Evolutionary conservation across 2,113 vertebrate species (phyloP), one percentile per base, ranked within the genome.

Genomic region (Peromyscus polionotus): DNA sequence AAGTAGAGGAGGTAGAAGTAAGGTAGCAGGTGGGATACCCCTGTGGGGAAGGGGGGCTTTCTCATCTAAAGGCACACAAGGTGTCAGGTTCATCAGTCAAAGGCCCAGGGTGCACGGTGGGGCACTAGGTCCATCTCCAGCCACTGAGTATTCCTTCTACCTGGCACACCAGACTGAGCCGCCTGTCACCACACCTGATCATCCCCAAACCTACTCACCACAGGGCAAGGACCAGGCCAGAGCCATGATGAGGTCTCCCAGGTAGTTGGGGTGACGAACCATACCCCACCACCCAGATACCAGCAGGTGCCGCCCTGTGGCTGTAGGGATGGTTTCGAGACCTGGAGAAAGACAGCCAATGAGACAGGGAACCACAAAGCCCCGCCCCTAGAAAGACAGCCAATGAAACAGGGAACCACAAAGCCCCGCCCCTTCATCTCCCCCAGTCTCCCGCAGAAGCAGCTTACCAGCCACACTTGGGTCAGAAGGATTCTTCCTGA

Each of bases 211-310:
- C 65, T 20, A 98, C 99, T 99, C 95, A 99, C 99, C 99, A 54
- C 99, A 99, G 3, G 99, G 99, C 94, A 99, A 97, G 13, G 99
- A 99, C 99, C 99, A 99, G 0, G 99, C 99, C 79, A 99, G 97
- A n/a, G 99, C 99, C 99, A 99, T 99, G 92, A 99, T 98, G 88
- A 99, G 98, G 96, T 99, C 99, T 31, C 99, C 99, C 0, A 99
- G 98, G 97, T 99, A 99, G 98, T 99, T 99, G 80, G 99, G 99
- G 88, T 99, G 99, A 57, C 99, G 99, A 90, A 99, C 99, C 54
- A 99, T 97, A 42, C 99, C 99, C 99, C 99, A 99, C 99, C 99
- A 99, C 54, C 99, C 99, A 0, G 99, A 99, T 94, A 99, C 99
- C 84, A 99, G 98, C 94, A 99, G 98, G 26, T 98, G 98, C 77